phyloP scores from a whole-genome alignment of 2,113 vertebrate genomes.

The Pollachius pollachius region DNA sequence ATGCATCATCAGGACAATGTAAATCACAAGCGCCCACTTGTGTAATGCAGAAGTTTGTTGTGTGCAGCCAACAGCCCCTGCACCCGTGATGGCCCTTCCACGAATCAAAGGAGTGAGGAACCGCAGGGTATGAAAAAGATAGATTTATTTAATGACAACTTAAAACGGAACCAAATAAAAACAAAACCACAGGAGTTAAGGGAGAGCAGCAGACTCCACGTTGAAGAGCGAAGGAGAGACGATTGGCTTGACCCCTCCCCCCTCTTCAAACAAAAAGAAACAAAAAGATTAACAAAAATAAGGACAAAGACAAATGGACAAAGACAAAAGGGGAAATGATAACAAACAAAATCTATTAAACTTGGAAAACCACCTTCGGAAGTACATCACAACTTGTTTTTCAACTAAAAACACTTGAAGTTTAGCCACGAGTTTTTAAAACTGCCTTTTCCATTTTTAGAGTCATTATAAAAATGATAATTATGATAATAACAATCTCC shows the following conservation, averaged over 20 bases:
- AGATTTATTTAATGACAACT: conserved; percentile 99
- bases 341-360: conserved; percentile 46
- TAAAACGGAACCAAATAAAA: conserved; percentile 87
- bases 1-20: no score
- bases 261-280: conserved; percentile 44
- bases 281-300: conserved; percentile 65
- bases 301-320: conserved; percentile 60
- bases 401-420: conserved; percentile 92
- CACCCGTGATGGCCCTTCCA: no score
- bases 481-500: conserved; percentile 82
- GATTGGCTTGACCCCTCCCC: conserved; percentile 50
- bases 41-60: no score
- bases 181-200: conserved; percentile 81
- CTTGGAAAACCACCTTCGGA: conserved; percentile 52
- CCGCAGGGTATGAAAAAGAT: conserved; percentile 90
- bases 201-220: conserved; percentile 87
- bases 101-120: conserved; percentile 6
- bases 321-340: conserved; percentile 54
- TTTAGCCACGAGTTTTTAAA: conserved; percentile 89
- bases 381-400: conserved; percentile 78
- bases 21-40: no score
- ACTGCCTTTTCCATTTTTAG: conserved; percentile 80
- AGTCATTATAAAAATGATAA: conserved; percentile 75
- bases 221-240: conserved; percentile 49
- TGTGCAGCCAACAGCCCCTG: no score